Conservation (phyloP, 2,888 invertebrate genomes). For the Calliphora vomitoria region DNA sequence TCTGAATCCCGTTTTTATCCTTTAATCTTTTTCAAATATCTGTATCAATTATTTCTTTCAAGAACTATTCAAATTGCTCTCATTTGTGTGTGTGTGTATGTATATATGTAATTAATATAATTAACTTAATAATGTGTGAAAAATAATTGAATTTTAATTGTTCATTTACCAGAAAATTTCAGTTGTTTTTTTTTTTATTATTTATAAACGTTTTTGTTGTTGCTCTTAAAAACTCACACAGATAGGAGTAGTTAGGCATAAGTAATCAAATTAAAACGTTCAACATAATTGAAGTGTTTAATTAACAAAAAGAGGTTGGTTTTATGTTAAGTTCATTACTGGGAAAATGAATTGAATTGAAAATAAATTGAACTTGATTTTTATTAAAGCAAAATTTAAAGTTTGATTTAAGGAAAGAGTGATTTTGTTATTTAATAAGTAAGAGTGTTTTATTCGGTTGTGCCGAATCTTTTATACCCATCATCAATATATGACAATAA, state of each 20-base stretch:
- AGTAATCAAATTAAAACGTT: neutral
- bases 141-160: slow-evolving; percentile 55
- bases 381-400: too few species aligned
- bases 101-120: slow-evolving; percentile 2
- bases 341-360: neutral
- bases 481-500: too few species aligned
- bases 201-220: neutral
- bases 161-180: slow-evolving; percentile 12
- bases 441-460: too few species aligned
- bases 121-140: slow-evolving; percentile 54
- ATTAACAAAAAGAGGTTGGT: neutral
- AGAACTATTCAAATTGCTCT: neutral
- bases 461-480: too few species aligned
- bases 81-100: neutral
- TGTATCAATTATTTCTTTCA: too few species aligned
- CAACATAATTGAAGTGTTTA: neutral
- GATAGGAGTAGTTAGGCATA: neutral
- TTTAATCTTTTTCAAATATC: too few species aligned
- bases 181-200: neutral
- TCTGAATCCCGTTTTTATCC: too few species aligned
- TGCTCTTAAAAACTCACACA: neutral
- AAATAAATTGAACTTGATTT: neutral
- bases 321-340: neutral
- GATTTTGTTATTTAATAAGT: too few species aligned
- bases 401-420: too few species aligned